Evolutionary conservation across 2,797 vertebrate species (phyloP).

Genomic region (Diceros bicornis): DNA sequence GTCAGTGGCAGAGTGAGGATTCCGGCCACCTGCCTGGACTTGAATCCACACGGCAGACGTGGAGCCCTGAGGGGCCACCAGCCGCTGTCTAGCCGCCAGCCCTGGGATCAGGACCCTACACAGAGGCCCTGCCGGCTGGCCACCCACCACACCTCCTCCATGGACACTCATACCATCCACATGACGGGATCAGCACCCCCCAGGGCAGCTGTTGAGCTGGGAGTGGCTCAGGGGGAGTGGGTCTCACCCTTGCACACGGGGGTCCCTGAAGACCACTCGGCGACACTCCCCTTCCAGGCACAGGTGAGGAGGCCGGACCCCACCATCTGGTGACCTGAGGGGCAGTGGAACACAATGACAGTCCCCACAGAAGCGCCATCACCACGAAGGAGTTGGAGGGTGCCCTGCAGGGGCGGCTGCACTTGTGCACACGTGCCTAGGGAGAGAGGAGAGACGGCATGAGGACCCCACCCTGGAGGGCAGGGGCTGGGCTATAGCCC

Average conservation of each 20-base stretch:
- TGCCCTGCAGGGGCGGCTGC: conserved; percentile 90
- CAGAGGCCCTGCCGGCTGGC: too few relatives aligned
- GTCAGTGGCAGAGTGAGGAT: neutral
- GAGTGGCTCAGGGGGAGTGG: neutral
- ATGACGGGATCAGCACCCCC: neutral
- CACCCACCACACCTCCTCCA: neutral
- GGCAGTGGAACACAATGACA: conserved; percentile 93
- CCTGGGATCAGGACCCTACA: neutral
- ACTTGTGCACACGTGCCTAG: conserved; percentile 91
- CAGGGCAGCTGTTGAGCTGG: neutral
- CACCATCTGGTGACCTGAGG: conserved; percentile 91
- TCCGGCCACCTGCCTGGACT: neutral
- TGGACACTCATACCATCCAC: neutral
- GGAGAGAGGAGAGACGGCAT: neutral
- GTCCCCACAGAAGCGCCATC: conserved; percentile 94
- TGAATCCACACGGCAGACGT: neutral
- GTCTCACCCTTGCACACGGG: conserved; percentile 93
- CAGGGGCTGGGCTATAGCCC: too few relatives aligned
- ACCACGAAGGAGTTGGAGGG: conserved; percentile 91
- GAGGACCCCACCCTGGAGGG: neutral
- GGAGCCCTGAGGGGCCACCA: neutral
- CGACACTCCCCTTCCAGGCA: conserved; percentile 89
- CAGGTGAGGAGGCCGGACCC: conserved; percentile 90
- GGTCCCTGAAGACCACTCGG: conserved; percentile 92
- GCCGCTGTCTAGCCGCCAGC: neutral